phyloP scores from a whole-genome alignment of 1,140 invertebrate genomes.

The Apis cerana region DNA sequence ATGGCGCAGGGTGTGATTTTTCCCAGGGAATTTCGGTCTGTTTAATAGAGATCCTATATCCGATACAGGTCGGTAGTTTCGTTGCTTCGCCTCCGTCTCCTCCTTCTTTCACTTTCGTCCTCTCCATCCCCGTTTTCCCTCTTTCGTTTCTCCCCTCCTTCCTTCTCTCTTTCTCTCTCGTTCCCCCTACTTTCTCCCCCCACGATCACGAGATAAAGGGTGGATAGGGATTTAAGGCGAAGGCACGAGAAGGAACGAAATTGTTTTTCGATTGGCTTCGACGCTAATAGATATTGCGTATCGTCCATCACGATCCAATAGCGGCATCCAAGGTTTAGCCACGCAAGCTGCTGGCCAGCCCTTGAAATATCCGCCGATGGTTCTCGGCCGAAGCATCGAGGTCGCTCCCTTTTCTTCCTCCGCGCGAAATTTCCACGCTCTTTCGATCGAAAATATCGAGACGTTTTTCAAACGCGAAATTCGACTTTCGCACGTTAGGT shows the following conservation, averaged over 20 bases:
- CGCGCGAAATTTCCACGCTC: slow-evolving; percentile 13
- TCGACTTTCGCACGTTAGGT: slow-evolving; percentile 64
- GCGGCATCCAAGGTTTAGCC: not conserved
- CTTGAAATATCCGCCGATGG: not conserved
- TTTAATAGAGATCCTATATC: slow-evolving; percentile 76
- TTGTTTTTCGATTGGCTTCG: slow-evolving; percentile 58
- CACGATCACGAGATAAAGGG: not conserved
- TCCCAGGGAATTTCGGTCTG: slow-evolving; percentile 75
- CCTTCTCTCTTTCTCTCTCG: slow-evolving; percentile 4
- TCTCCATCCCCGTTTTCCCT: not conserved
- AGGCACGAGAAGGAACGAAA: slow-evolving; percentile 5
- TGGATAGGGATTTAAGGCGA: not conserved
- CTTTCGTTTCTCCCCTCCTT: not conserved
- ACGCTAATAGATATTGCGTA: slow-evolving; percentile 67
- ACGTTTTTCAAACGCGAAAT: slow-evolving; percentile 62
- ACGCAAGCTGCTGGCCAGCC: too few relatives aligned
- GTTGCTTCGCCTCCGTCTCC: slow-evolving; percentile 35
- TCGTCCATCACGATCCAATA: slow-evolving; percentile 45
- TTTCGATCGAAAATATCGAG: slow-evolving; percentile 21
- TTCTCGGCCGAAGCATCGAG: too few relatives aligned
- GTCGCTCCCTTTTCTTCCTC: not conserved
- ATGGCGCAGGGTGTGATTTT: slow-evolving; percentile 75
- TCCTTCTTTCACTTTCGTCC: slow-evolving; percentile 27
- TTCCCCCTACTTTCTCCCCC: not conserved
- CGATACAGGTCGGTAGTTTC: slow-evolving; percentile 58